Percentiles rank a stretch among this genome's conserved stretches.
Evolutionary conservation across 2,797 vertebrate species (phyloP).

Genomic region (Notamacropus eugenii): DNA sequence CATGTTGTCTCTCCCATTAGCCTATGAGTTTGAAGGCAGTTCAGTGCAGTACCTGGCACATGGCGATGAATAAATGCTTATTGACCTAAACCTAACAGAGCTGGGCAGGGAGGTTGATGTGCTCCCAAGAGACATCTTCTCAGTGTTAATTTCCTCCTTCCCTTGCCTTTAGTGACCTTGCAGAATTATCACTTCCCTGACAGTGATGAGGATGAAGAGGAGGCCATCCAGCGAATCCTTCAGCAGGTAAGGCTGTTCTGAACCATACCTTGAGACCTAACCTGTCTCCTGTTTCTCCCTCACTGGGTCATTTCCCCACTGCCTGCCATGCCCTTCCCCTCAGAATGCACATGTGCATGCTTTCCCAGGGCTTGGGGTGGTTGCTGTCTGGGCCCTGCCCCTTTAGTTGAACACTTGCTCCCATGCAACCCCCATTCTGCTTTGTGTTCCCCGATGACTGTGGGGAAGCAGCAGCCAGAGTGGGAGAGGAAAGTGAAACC

Average conservation of each 20-base stretch:
- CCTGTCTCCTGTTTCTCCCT: background rate
- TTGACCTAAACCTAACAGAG: background rate
- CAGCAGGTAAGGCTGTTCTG: conserved; percentile 88
- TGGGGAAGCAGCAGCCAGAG: conserved; percentile 4
- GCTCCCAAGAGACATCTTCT: background rate
- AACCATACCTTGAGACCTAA: background rate
- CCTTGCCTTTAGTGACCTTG: conserved; percentile 88
- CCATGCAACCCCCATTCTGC: background rate
- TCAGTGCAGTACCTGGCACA: background rate
- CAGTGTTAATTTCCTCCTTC: conserved; percentile 18
- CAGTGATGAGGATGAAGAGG: conserved; percentile 94
- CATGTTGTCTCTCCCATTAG: background rate
- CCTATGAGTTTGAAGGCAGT: background rate
- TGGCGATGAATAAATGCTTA: background rate
- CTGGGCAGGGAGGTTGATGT: background rate
- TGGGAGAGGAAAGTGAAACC: background rate
- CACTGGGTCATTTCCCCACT: background rate
- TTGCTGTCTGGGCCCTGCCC: background rate
- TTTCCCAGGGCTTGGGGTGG: background rate
- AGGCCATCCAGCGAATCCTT: conserved; percentile 90
- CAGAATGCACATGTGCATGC: background rate
- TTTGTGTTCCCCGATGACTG: background rate
- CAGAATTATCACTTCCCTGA: conserved; percentile 89
- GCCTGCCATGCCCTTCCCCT: background rate
- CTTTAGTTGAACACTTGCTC: background rate